A percentile compares a stretch with the other conserved stretches of the same genome.
Evolutionary conservation across 2,888 invertebrate species (phyloP).

Genomic region (Acanthococcus lagerstroemiae): DNA sequence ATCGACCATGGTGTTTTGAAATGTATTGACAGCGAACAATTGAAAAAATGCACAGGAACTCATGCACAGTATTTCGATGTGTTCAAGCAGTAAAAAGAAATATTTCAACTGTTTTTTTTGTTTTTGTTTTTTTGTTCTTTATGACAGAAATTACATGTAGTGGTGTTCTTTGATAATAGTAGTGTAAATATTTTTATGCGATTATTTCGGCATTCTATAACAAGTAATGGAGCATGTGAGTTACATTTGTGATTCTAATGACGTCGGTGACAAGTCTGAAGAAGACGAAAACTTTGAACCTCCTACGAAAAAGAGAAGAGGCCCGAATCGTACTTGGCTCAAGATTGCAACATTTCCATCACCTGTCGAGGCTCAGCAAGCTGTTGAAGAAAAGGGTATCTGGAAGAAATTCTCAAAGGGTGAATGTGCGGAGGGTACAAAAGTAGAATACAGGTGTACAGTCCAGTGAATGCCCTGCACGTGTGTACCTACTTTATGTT

Average conservation of each 20-base stretch:
- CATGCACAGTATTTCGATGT: too few species aligned
- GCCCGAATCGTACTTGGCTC: not conserved
- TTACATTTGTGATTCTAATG: not conserved
- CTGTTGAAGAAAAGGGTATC: not conserved
- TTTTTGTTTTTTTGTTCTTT: too few species aligned
- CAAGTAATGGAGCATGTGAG: too few species aligned
- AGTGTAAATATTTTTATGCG: too few species aligned
- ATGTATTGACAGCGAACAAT: too few species aligned
- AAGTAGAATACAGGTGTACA: conserved; percentile 21
- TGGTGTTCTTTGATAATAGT: too few species aligned
- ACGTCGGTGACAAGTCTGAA: not conserved
- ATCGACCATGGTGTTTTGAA: too few species aligned
- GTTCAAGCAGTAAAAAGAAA: too few species aligned
- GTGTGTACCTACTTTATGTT: conserved; percentile 14
- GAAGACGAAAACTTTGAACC: not conserved
- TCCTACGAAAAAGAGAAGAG: not conserved
- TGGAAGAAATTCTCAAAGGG: not conserved
- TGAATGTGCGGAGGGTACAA: conserved; percentile 38
- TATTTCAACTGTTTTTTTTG: too few species aligned
- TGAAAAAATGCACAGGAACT: too few species aligned
- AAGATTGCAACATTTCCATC: not conserved
- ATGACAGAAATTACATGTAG: too few species aligned
- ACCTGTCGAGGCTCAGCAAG: not conserved
- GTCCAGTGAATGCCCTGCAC: conserved; percentile 19
- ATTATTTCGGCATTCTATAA: too few species aligned